Evolutionary conservation across 2,888 invertebrate genomes (phyloP).

Genomic region (Cantharis nigra): DNA sequence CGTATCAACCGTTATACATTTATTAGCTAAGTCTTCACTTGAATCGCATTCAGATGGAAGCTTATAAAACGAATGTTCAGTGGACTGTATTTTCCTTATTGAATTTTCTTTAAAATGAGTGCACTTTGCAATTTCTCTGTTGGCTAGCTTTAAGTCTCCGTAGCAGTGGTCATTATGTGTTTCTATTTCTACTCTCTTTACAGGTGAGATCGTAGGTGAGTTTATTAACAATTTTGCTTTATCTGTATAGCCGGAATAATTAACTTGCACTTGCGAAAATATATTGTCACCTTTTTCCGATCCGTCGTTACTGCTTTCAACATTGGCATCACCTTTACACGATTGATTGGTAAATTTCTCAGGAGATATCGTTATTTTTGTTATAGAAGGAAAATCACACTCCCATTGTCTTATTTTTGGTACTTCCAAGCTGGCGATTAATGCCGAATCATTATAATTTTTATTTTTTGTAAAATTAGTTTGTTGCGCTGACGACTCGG

Average conservation of each 20-base stretch:
- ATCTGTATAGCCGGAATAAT: neutral
- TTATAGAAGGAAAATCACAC: constrained; percentile 14
- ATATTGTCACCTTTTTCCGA: neutral
- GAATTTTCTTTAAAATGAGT: neutral
- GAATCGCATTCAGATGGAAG: neutral
- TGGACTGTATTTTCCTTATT: constrained; percentile 7
- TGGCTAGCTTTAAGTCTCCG: neutral
- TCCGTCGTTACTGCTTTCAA: neutral
- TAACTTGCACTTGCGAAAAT: neutral
- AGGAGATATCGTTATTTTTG: constrained; percentile 8
- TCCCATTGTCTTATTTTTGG: neutral
- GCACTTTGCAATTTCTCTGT: neutral
- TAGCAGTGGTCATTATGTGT: neutral
- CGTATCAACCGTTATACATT: neutral
- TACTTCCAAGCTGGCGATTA: constrained; percentile 12
- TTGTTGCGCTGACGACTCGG: neutral
- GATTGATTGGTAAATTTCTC: neutral
- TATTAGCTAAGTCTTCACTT: neutral
- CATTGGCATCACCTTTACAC: neutral
- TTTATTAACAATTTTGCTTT: neutral
- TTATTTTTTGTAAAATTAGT: neutral
- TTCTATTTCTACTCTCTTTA: neutral
- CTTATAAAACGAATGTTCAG: constrained; percentile 9
- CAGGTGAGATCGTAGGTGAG: neutral
- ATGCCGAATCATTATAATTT: neutral